These are phyloP conservation scores for Dissostichus mawsoni DNA, from an alignment of 2,113 vertebrate genomes.

Conservation along the genomic window DNA sequence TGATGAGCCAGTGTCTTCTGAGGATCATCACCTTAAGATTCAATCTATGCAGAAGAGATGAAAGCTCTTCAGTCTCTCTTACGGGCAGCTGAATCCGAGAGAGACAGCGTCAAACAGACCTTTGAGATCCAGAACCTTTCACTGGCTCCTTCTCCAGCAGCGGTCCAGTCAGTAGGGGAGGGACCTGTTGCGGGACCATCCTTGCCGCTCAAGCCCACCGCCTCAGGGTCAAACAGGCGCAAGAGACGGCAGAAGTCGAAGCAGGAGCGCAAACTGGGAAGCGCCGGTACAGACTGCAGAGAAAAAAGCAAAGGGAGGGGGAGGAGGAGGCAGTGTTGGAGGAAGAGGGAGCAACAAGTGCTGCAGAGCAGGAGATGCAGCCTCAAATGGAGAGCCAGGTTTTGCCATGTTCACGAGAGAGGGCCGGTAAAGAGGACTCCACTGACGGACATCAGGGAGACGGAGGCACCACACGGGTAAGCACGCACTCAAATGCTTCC, in stretches of 20 bases:
- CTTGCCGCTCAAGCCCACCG: conserved; percentile 15
- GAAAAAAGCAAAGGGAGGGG: conserved; percentile 72
- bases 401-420: conserved; percentile 63
- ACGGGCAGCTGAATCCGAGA: conserved; percentile 61
- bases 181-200: conserved; percentile 70
- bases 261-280: conserved; percentile 73
- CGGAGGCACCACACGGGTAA: conserved; percentile 68
- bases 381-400: conserved; percentile 74
- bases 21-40: conserved; percentile 73
- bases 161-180: conserved; percentile 58
- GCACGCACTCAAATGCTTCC: conserved; percentile 39
- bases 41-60: conserved; percentile 68
- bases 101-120: conserved; percentile 59
- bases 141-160: conserved; percentile 45
- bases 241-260: conserved; percentile 87
- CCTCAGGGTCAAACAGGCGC: conserved; percentile 76
- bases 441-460: conserved; percentile 68
- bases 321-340: conserved; percentile 60
- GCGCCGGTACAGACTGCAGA: conserved; percentile 56
- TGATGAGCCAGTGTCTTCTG: conserved; percentile 51
- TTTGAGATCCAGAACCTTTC: conserved; percentile 69
- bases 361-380: conserved; percentile 73
- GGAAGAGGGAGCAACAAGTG: conserved; percentile 71
- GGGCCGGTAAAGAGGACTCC: conserved; percentile 60
- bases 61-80: conserved; percentile 68